Base-by-base conservation (phyloP, 1,140 invertebrate species). In the Drosophila takahashii region DNA sequence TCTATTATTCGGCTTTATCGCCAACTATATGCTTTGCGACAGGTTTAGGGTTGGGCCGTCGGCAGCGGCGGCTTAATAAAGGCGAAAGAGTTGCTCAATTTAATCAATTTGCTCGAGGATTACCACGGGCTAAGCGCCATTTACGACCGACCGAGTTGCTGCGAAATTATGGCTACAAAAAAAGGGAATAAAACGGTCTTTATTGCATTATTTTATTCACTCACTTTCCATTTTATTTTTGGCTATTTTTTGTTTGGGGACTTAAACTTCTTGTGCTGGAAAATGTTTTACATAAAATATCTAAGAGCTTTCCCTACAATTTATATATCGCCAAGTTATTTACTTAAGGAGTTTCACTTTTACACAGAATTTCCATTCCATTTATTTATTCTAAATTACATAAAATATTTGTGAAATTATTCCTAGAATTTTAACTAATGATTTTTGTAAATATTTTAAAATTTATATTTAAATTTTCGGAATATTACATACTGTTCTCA, bases 11-110 rank as follows among this genome's bases (percentile, higher is more conserved):
- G 16, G 32, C 59, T 44, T 22, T 48, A 48, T 48, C 47, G 47
- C 42, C 41, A n/a, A 41, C 22, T 34, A 47, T 62, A 42, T 62
- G 62, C 22, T 22, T 32, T 42, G 34, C 64, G 67, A 70, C 67
- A 70, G 50, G 67, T 70, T 70, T 70, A 70, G 64, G 62, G 64
- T 37, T 67, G 62, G 62, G 62, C 50, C 51, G 11, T 1, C 34
- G 16, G 13, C 22, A 27, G 6, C 27, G 64, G 42, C 65, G 41
- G 65, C 34, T 50, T 18, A 56, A 69, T 39, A 67, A 67, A 70
- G 54, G 66, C 66, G 64, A 70, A 70, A 70, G 56, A 45, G 64
- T 50, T 36, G 26, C 32, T 54, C 50, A 56, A 69, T 56, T 69
- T 41, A 70, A 70, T 70, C 66, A 70, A 70, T 67, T 54, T 41